phyloP scores from a whole-genome alignment of 2,888 invertebrate species.

The Lottia scabra region DNA sequence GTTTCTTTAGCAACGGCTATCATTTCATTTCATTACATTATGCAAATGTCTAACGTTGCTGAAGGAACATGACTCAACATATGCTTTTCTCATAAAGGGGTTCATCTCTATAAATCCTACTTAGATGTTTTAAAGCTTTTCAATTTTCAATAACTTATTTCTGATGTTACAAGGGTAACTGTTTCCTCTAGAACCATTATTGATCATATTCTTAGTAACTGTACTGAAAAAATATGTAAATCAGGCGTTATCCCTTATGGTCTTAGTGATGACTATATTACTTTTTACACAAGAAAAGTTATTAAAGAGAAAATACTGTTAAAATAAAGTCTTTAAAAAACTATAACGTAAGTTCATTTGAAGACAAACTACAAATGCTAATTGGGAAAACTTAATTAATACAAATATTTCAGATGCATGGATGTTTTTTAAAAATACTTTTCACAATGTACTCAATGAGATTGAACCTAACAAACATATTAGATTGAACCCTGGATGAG shows the following conservation, averaged over 20 bases:
- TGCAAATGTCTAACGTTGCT: no score
- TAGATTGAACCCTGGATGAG: no score
- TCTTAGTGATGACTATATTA: neutral
- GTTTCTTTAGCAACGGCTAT: no score
- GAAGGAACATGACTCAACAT: no score
- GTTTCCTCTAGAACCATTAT: neutral
- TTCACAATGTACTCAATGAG: no score
- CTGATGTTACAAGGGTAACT: neutral
- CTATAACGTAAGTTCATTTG: neutral
- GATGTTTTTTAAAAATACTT: no score
- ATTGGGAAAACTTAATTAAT: neutral
- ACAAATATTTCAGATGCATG: neutral
- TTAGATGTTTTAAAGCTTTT: neutral
- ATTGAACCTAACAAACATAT: no score
- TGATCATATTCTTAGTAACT: neutral
- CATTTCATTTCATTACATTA: no score
- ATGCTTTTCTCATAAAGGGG: neutral
- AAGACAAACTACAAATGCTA: no score
- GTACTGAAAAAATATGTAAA: neutral
- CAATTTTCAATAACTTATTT: neutral
- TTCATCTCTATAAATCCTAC: neutral
- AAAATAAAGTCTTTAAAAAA: neutral
- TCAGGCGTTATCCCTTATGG: neutral
- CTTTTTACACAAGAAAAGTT: neutral
- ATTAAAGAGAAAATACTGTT: neutral